These are phyloP conservation scores for Tuta absoluta DNA, from an alignment of 2,888 invertebrate species.

Conservation along the genomic window DNA sequence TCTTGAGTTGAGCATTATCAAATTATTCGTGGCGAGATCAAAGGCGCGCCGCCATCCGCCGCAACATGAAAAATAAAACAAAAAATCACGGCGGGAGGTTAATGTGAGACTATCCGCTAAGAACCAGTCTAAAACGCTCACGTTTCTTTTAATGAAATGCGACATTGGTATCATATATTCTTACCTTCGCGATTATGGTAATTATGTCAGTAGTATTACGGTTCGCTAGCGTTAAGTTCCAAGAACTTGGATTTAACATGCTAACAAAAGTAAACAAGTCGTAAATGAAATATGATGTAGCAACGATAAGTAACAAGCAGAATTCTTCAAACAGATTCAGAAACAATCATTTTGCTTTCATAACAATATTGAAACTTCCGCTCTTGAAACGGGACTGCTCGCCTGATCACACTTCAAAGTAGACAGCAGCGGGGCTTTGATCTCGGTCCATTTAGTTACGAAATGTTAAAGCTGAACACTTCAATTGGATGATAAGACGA, in stretches of 20 bases:
- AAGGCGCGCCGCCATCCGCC: conserved; percentile 37
- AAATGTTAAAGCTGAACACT: conserved; percentile 55
- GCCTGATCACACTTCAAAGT: conserved; percentile 64
- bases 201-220: conserved; percentile 7
- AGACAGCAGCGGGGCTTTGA: conserved; percentile 63
- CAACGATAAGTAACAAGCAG: neutral
- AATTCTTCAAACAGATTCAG: conserved; percentile 8
- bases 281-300: neutral
- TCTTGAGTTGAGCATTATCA: conserved; percentile 55
- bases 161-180: conserved; percentile 26
- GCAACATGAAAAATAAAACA: conserved; percentile 37
- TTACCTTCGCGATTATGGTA: conserved; percentile 23
- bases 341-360: conserved; percentile 27
- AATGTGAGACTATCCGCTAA: conserved; percentile 38
- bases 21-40: conserved; percentile 46
- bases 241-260: conserved; percentile 5
- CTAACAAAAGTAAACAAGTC: conserved; percentile 3
- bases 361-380: conserved; percentile 49
- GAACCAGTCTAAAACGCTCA: conserved; percentile 39
- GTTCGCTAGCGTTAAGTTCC: neutral
- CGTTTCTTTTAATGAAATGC: conserved; percentile 36
- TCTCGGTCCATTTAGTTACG: conserved; percentile 65
- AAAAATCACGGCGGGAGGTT: conserved; percentile 43
- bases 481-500: conserved; percentile 57
- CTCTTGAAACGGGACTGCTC: conserved; percentile 42